phyloP scores from a whole-genome alignment of 2,113 vertebrate species.

The Nycticryphes semicollaris region DNA sequence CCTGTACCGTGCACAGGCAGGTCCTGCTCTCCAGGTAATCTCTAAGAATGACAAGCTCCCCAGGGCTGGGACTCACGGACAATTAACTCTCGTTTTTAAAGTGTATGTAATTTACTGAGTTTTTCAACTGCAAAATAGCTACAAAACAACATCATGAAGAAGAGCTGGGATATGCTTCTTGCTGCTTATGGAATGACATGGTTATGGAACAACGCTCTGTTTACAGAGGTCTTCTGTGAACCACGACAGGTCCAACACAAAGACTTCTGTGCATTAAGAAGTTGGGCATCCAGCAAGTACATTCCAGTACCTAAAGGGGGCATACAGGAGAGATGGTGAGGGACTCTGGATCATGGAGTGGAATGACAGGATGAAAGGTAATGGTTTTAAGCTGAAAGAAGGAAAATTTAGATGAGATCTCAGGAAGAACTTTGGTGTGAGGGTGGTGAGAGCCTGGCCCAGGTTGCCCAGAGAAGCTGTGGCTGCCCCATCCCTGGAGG shows the following conservation, averaged over 20 bases:
- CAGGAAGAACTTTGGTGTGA: too few relatives aligned
- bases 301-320: too few relatives aligned
- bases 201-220: background rate
- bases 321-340: too few relatives aligned
- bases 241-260: background rate
- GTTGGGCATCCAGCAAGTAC: fast-evolving
- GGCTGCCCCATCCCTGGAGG: too few relatives aligned
- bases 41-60: background rate
- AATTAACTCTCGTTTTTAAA: background rate
- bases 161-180: background rate
- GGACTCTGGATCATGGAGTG: too few relatives aligned
- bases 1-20: fast-evolving
- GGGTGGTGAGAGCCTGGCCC: too few relatives aligned
- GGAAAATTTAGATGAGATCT: too few relatives aligned
- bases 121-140: background rate
- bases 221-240: background rate
- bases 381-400: too few relatives aligned
- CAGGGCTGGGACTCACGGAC: background rate
- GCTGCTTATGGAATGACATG: background rate
- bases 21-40: background rate
- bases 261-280: background rate
- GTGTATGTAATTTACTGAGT: background rate
- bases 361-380: too few relatives aligned
- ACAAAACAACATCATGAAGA: background rate
- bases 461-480: too few relatives aligned